phyloP scores from a whole-genome alignment of 2,113 vertebrate species.

The Athene cunicularia region DNA sequence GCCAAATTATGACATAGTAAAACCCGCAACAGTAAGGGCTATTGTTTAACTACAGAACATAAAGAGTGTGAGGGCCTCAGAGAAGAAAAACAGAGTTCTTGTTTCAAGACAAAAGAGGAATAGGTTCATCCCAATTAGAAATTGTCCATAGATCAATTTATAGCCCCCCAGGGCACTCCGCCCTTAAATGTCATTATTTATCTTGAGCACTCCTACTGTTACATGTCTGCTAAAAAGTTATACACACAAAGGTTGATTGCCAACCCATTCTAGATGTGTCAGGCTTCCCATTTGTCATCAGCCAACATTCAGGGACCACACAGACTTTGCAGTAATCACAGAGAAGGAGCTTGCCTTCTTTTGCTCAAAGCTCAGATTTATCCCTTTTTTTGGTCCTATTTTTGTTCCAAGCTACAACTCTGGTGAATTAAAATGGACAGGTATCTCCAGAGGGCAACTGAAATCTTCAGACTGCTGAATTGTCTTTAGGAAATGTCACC shows the following conservation, averaged over 20 bases:
- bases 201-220: neutral
- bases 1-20: conserved; percentile 32
- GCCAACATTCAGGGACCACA: neutral
- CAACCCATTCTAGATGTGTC: neutral
- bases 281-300: neutral
- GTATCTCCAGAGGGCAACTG: neutral
- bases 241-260: neutral
- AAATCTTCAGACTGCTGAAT: neutral
- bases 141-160: neutral
- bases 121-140: conserved; percentile 23
- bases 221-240: neutral
- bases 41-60: conserved; percentile 27
- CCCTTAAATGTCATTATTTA: neutral
- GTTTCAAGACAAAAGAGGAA: neutral
- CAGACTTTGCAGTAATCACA: neutral
- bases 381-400: neutral
- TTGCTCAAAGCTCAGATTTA: neutral
- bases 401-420: neutral
- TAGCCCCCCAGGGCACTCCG: neutral
- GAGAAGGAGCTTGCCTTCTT: neutral
- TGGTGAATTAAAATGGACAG: neutral
- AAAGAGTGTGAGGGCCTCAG: neutral
- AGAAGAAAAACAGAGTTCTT: neutral
- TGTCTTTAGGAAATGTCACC: neutral
- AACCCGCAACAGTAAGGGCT: conserved; percentile 21